Conservation (phyloP, 2,888 invertebrate species). For the Troides aeacus region DNA sequence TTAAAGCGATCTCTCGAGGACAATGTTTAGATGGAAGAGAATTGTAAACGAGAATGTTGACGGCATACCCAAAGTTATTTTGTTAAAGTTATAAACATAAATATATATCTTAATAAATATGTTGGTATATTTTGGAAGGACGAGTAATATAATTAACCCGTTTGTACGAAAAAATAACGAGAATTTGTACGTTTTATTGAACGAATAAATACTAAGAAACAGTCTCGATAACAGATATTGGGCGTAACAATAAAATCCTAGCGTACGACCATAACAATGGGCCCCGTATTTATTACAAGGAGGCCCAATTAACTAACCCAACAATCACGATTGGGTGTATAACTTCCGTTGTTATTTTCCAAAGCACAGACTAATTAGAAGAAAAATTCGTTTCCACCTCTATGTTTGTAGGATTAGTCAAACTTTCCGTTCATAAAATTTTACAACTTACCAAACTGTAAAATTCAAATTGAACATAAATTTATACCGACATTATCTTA, state of each 20-base stretch:
- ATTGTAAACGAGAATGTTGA: too few relatives aligned
- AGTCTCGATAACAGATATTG: conserved; percentile 25
- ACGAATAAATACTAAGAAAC: conserved; percentile 14
- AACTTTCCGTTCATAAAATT: conserved; percentile 47
- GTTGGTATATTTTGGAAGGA: too few relatives aligned
- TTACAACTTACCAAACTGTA: conserved; percentile 50
- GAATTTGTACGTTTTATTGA: neutral
- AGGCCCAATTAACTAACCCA: conserved; percentile 26
- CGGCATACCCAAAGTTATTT: too few relatives aligned
- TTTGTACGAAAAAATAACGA: too few relatives aligned
- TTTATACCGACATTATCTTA: conserved; percentile 48
- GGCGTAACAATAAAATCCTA: conserved; percentile 28
- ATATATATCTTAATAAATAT: too few relatives aligned
- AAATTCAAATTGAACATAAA: conserved; percentile 61
- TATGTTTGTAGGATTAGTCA: conserved; percentile 33
- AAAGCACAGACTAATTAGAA: conserved; percentile 35
- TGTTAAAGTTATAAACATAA: neutral
- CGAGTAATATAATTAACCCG: too few relatives aligned
- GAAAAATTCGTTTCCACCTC: conserved; percentile 33
- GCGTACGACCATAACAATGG: conserved; percentile 25
- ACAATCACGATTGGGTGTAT: conserved; percentile 29
- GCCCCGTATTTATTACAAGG: conserved; percentile 25
- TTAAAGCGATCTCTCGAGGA: too few relatives aligned
- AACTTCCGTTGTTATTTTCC: conserved; percentile 35
- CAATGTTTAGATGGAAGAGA: too few relatives aligned